These are phyloP conservation scores for Okapia johnstoni DNA, from an alignment of 2,113 vertebrate species.

Conservation along the genomic window DNA sequence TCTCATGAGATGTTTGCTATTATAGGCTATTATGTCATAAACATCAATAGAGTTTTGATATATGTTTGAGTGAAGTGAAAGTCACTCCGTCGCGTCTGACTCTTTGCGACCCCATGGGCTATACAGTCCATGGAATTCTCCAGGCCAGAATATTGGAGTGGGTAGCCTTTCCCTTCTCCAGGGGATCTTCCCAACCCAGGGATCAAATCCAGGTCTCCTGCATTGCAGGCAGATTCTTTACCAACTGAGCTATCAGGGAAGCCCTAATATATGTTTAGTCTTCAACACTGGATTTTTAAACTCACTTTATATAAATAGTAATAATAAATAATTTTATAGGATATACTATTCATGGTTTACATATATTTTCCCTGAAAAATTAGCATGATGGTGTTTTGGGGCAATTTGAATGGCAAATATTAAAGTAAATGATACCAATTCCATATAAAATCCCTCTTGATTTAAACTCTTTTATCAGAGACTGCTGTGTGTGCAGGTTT, in stretches of 20 bases:
- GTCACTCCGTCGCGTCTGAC: accelerated
- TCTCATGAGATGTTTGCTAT: background rate
- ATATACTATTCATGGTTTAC: background rate
- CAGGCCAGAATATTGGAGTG: background rate
- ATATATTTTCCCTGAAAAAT: background rate
- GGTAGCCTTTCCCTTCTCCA: background rate
- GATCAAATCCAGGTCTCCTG: background rate
- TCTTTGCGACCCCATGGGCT: background rate
- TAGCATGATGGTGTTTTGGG: background rate
- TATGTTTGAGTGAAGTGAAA: background rate
- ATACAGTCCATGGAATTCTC: background rate
- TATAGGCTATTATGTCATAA: background rate
- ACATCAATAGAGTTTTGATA: background rate
- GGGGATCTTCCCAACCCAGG: background rate
- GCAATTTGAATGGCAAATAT: background rate
- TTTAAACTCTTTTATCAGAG: background rate
- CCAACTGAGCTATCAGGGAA: background rate
- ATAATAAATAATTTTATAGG: background rate
- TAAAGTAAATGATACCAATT: background rate
- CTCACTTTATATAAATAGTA: background rate
- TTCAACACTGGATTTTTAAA: background rate
- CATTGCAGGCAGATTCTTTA: background rate
- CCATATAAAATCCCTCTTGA: background rate
- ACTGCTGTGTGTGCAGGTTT: background rate
- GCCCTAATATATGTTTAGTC: background rate